These are phyloP conservation scores for Corynorhinus townsendii DNA, from an alignment of 2,113 vertebrate genomes.

Conservation along the genomic window DNA sequence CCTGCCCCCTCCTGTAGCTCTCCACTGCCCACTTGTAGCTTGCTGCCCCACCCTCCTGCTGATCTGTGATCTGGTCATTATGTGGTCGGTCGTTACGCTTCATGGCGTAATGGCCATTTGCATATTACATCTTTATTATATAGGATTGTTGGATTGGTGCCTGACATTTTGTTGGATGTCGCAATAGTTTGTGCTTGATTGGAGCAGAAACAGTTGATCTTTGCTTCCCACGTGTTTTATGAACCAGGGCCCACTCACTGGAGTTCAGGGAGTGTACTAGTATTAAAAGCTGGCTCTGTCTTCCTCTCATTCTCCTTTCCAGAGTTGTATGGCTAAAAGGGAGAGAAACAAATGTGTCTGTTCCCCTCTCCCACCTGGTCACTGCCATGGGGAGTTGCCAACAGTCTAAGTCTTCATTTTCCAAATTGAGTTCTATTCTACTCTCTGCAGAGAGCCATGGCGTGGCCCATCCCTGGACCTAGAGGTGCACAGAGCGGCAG, in stretches of 20 bases:
- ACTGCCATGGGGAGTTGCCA: not conserved
- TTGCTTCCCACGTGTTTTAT: not conserved
- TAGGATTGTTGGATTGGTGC: not conserved
- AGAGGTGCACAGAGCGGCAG: rapidly evolving
- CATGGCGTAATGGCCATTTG: no score
- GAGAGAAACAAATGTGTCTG: not conserved
- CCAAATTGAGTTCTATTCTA: not conserved
- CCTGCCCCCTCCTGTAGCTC: no score
- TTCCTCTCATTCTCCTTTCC: not conserved
- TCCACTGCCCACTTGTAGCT: no score
- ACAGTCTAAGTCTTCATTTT: not conserved
- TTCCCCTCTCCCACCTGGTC: no score
- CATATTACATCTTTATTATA: no score
- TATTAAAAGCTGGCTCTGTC: not conserved
- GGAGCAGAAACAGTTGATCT: not conserved
- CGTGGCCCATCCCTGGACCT: not conserved
- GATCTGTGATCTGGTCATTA: no score
- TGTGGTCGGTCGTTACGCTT: no score
- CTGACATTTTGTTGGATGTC: not conserved
- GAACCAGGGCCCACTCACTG: not conserved
- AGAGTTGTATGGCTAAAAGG: not conserved
- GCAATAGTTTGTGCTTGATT: rapidly evolving
- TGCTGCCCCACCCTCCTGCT: no score
- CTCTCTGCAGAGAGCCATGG: not conserved
- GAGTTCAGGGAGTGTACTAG: not conserved